Percentiles rank a stretch among this genome's conserved stretches.
phyloP scores from a whole-genome alignment of 2,888 invertebrate species.

The Drosophila mercatorum region DNA sequence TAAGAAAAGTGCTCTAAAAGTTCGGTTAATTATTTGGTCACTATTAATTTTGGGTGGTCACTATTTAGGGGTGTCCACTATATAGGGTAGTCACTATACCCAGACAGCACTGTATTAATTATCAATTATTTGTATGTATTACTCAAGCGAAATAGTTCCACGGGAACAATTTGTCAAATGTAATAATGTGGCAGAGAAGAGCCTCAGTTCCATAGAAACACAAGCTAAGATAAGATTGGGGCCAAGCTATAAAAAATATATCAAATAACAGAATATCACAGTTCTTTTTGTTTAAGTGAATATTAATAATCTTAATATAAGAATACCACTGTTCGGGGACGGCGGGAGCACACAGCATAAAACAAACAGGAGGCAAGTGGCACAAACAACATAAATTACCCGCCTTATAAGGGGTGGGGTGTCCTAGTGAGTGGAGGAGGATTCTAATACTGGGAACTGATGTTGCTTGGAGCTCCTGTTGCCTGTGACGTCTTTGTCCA shows the following conservation, averaged over 20 bases:
- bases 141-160: background rate
- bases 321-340: background rate
- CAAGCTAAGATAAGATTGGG: background rate
- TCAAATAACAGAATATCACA: background rate
- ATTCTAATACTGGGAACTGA: constrained; percentile 9
- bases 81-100: too few species aligned
- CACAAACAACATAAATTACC: constrained; percentile 74
- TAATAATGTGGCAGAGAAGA: background rate
- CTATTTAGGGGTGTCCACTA: too few species aligned
- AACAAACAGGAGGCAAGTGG: constrained; percentile 37
- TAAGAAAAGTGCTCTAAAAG: too few species aligned
- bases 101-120: too few species aligned
- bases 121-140: background rate
- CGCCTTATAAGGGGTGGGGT: constrained; percentile 17
- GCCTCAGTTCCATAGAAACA: background rate
- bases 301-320: constrained; percentile 5
- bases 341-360: background rate
- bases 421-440: constrained; percentile 2
- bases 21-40: too few species aligned
- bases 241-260: background rate
- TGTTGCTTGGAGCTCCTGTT: background rate
- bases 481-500: constrained; percentile 39
- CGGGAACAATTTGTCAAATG: background rate
- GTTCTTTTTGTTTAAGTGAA: background rate
- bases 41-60: too few species aligned